A percentile compares a stretch with the other conserved stretches of the same genome.
Conservation (phyloP, 2,797 vertebrate genomes). For the Chrysocyon brachyurus region DNA sequence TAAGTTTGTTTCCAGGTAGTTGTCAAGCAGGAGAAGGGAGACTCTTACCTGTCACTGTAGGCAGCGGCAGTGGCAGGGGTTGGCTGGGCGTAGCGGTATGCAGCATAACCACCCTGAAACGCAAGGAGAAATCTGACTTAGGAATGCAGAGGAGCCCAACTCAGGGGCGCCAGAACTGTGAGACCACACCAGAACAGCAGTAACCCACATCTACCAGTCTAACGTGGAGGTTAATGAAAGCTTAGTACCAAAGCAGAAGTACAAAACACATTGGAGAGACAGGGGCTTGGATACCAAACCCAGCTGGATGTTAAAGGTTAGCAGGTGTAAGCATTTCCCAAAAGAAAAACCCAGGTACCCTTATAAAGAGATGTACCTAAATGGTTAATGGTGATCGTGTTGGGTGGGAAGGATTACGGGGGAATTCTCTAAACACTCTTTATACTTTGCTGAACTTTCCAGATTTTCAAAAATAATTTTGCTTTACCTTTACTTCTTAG, state of each 20-base stretch:
- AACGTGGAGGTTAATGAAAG: conserved; percentile 72
- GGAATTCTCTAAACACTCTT: conserved; percentile 26
- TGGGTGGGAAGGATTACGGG: neutral
- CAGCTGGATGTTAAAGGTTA: conserved; percentile 77
- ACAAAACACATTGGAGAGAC: neutral
- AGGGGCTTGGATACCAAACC: neutral
- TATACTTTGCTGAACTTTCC: conserved; percentile 81
- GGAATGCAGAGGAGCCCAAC: neutral
- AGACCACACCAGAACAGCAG: neutral
- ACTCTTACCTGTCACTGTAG: conserved; percentile 98
- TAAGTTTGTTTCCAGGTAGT: conserved; percentile 61
- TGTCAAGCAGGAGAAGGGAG: conserved; percentile 68
- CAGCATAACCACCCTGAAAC: conserved; percentile 96
- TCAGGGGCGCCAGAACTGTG: neutral
- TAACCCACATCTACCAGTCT: conserved; percentile 54
- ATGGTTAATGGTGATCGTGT: conserved; percentile 52
- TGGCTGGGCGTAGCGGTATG: conserved; percentile 98
- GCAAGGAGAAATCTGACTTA: conserved; percentile 79
- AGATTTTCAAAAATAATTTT: conserved; percentile 64
- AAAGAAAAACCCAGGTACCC: neutral
- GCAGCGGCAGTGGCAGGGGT: conserved; percentile 97
- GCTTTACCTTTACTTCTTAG: conserved; percentile 21
- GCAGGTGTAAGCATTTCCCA: neutral
- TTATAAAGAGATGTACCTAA: neutral
- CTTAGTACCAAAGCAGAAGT: conserved; percentile 60